Conservation (phyloP, 1,140 invertebrate genomes). For the Seison nebaliae region DNA sequence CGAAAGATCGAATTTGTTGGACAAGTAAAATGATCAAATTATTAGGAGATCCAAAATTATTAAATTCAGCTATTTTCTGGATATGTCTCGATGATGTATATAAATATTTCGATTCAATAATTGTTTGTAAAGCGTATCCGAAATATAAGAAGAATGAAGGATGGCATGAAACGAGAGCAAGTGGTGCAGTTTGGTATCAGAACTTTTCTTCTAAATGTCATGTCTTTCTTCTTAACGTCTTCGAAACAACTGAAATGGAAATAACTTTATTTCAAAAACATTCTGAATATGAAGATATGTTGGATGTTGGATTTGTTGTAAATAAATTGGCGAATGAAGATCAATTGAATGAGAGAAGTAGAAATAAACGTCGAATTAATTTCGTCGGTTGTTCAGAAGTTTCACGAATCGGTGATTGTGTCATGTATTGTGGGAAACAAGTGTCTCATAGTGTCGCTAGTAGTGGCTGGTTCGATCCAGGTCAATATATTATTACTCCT, state of each 20-base stretch:
- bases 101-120: slow-evolving; percentile 11
- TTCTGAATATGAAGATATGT: slow-evolving; percentile 6
- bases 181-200: slow-evolving; percentile 4
- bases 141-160: no score
- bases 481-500: slow-evolving; percentile 9
- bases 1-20: slow-evolving; percentile 4
- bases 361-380: no score
- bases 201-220: slow-evolving; percentile 1
- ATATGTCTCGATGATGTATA: slow-evolving; percentile 10
- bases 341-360: no score
- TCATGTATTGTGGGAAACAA: slow-evolving; percentile 2
- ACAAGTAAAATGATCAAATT: slow-evolving; percentile 1
- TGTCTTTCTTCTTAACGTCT: slow-evolving; percentile 7
- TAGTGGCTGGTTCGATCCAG: slow-evolving; percentile 10
- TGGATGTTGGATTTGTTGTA: no score
- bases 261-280: slow-evolving; percentile 10
- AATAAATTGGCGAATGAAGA: no score
- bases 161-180: slow-evolving; percentile 8
- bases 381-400: slow-evolving; percentile 6
- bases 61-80: slow-evolving; percentile 9
- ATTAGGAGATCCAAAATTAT: slow-evolving; percentile 1
- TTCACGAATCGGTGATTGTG: slow-evolving; percentile 7
- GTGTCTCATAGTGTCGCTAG: slow-evolving; percentile 4
- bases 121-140: slow-evolving; percentile 7
- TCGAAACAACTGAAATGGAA: slow-evolving; percentile 11